phyloP scores from a whole-genome alignment of 1,140 invertebrate species.

The Plectrocnemia conspersa region DNA sequence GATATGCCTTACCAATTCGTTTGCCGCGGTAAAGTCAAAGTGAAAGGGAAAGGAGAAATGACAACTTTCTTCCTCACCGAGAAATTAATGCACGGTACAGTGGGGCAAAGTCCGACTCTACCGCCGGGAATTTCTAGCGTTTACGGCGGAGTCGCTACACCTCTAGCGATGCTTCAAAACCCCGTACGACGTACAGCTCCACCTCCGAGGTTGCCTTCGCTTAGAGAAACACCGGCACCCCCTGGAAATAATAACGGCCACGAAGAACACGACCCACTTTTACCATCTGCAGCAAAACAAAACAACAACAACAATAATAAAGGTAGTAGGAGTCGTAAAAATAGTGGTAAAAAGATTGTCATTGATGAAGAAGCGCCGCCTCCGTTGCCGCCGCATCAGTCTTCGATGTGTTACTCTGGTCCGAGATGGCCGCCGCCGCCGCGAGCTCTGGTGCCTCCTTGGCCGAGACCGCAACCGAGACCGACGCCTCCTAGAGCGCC shows the following conservation, averaged over 20 bases:
- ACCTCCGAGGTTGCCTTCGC: constrained; percentile 43
- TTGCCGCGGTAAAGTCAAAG: constrained; percentile 81
- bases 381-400: constrained; percentile 53
- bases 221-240: constrained; percentile 40
- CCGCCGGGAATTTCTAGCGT: constrained; percentile 47
- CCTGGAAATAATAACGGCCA: constrained; percentile 46
- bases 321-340: constrained; percentile 43
- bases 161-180: constrained; percentile 61
- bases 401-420: constrained; percentile 39
- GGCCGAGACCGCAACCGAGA: constrained; percentile 51
- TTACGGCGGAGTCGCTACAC: constrained; percentile 65
- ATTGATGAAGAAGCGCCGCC: constrained; percentile 43
- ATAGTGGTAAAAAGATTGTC: constrained; percentile 32
- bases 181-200: constrained; percentile 45
- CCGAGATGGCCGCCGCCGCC: constrained; percentile 49
- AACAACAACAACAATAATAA: constrained; percentile 50
- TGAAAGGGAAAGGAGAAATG: constrained; percentile 93
- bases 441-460: constrained; percentile 51
- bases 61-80: constrained; percentile 85
- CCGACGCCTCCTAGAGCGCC: constrained; percentile 45
- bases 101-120: constrained; percentile 41
- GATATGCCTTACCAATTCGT: constrained; percentile 72
- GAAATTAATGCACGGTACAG: constrained; percentile 55
- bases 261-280: constrained; percentile 63
- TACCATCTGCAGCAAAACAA: constrained; percentile 54